Evolutionary conservation across 37 sponge, comb jelly and placozoan species (phyloP), one percentile per base, ranked within the genome.

Genomic region (Crambe crambe): DNA sequence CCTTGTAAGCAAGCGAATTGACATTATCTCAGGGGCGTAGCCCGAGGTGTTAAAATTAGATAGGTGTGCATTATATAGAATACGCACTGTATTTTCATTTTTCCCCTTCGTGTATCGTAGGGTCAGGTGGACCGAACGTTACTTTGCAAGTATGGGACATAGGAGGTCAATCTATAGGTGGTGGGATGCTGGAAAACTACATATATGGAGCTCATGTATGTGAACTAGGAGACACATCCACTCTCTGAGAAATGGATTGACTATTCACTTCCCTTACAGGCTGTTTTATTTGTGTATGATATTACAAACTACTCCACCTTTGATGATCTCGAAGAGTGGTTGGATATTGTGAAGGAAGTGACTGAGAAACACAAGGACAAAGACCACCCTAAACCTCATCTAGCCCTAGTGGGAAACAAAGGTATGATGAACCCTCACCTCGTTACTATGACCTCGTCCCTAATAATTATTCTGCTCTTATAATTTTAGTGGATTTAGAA

Each of bases 81-180:
- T n/a, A 35, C 8, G 39, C 37, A 8, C 36, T 40, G 15, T 12
- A 47, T 47, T 47, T 12, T 47, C 10, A 12, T 47, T 12, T 42
- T 39, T n/a, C 8, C 25, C 47, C 15, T 12, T 36, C 15, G 37
- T 9, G 17, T 12, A 30, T 69, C 10, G n/a, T n/a, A n/a, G n/a
- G n/a, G 79, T 58, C 72, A 92, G 93, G 90, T 60, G 85, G 80
- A 58, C 77, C 72, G 18, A 74, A 95, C 37, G 95, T 95, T 6
- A 76, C 96, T 0, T 79, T 98, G 22, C 96, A 93, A 73, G 94
- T 98, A 32, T 96, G 99, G 99, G 99, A 96, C 76, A 98, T 96
- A 68, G 99, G 99, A 15, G 99, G 99, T 0, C 99, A 96, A 65
- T 85, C 95, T 0, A 75, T 98, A 23, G 99, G 99, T 17, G 99